Percentiles rank a stretch among this genome's conserved stretches.
Evolutionary conservation across 2,797 vertebrate genomes (phyloP).

Genomic region (Pampus argenteus): DNA sequence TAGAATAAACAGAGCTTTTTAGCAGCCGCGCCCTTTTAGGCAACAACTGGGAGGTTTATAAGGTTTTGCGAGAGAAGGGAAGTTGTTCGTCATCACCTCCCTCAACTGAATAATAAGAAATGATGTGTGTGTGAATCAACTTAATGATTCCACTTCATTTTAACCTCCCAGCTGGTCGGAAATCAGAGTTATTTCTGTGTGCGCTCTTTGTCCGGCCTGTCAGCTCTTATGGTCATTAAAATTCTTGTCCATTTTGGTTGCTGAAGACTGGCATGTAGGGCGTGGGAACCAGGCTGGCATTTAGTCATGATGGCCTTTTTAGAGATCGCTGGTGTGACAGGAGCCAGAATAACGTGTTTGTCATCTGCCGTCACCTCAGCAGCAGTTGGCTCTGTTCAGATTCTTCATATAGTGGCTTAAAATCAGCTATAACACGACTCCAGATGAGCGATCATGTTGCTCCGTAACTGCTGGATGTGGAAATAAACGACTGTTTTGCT

Average conservation of each 20-base stretch:
- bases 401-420: neutral
- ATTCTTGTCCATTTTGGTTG: constrained; percentile 47
- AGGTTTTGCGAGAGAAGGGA: constrained; percentile 42
- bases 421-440: no score
- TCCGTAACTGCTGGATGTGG: neutral
- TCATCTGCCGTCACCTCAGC: neutral
- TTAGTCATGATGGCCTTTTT: constrained; percentile 8
- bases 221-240: constrained; percentile 49
- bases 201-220: constrained; percentile 54
- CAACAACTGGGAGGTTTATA: constrained; percentile 38
- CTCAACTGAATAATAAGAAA: constrained; percentile 18
- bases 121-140: constrained; percentile 17
- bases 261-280: constrained; percentile 40
- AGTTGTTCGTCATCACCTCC: constrained; percentile 24
- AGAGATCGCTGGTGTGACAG: constrained; percentile 48
- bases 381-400: no score
- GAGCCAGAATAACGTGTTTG: constrained; percentile 36
- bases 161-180: constrained; percentile 12
- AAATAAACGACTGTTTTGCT: neutral
- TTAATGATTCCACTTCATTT: constrained; percentile 28
- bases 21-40: constrained; percentile 45
- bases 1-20: constrained; percentile 13
- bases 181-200: constrained; percentile 47
- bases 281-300: constrained; percentile 64
- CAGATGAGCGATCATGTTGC: neutral